Evolutionary conservation across 30 jellyfish, hydroid and myxozoan species (phyloP).

Genomic region (Phacellophora camtschatica): DNA sequence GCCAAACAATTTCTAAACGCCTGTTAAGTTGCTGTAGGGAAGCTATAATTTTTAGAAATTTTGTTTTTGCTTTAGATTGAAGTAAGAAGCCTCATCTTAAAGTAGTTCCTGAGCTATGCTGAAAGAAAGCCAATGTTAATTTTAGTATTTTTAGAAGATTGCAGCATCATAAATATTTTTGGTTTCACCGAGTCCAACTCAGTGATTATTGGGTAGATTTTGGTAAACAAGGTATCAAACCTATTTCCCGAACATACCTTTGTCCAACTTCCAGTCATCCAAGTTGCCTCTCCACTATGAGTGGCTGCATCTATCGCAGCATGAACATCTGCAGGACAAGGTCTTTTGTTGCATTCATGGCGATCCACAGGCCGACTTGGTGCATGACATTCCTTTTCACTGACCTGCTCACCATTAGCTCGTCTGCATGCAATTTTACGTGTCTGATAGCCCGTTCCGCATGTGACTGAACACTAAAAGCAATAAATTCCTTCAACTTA

Average conservation of each 20-base stretch:
- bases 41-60: too few species aligned
- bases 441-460: constrained; percentile 86
- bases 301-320: constrained; percentile 63
- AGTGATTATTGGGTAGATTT: not conserved
- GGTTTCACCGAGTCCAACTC: not conserved
- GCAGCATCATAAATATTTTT: too few species aligned
- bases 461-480: constrained; percentile 88
- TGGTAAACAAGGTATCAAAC: not conserved
- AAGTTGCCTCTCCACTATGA: constrained; percentile 42
- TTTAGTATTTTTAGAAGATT: too few species aligned
- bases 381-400: constrained; percentile 75
- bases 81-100: too few species aligned
- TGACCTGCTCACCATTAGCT: constrained; percentile 64
- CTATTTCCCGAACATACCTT: constrained; percentile 33
- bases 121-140: too few species aligned
- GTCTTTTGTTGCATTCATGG: constrained; percentile 66
- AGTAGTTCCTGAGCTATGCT: too few species aligned
- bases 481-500: too few species aligned
- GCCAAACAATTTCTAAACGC: too few species aligned
- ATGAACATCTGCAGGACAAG: constrained; percentile 81
- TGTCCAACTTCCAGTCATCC: constrained; percentile 99
- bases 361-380: constrained; percentile 76
- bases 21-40: too few species aligned
- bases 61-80: too few species aligned
- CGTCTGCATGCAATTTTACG: constrained; percentile 85